These are phyloP conservation scores for Panagrolaimus sp. DNA, from an alignment of 1,140 invertebrate species.

Conservation along the genomic window DNA sequence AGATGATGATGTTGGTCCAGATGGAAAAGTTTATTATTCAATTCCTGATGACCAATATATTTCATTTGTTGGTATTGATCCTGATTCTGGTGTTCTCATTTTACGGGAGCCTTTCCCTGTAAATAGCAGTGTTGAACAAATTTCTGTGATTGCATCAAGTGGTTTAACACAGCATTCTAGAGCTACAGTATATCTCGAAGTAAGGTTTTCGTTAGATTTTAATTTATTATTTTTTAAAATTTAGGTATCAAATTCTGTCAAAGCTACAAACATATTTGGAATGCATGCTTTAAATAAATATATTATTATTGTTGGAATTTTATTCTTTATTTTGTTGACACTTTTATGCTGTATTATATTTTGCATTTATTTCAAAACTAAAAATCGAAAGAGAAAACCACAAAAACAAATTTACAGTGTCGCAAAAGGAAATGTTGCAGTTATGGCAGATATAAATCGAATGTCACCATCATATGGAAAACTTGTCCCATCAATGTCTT, in stretches of 20 bases:
- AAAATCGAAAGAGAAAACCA: conserved; percentile 16
- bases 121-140: conserved; percentile 38
- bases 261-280: background rate
- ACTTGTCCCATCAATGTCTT: conserved; percentile 15
- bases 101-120: conserved; percentile 17
- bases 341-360: conserved; percentile 7
- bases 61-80: conserved; percentile 32
- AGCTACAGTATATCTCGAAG: conserved; percentile 27
- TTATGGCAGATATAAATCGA: conserved; percentile 33
- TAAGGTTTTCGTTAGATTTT: no score
- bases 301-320: background rate
- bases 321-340: conserved; percentile 12
- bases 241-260: background rate
- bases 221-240: background rate
- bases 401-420: conserved; percentile 33
- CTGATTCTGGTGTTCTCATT: conserved; percentile 28
- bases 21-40: conserved; percentile 41
- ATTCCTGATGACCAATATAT: conserved; percentile 21
- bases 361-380: conserved; percentile 7
- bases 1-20: conserved; percentile 39
- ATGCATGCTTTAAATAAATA: background rate
- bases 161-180: conserved; percentile 20
- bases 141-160: conserved; percentile 39
- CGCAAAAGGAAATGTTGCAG: conserved; percentile 30
- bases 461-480: conserved; percentile 24